These are phyloP conservation scores for Erinaceus europaeus DNA, from an alignment of 2,113 vertebrate genomes.

Conservation along the genomic window DNA sequence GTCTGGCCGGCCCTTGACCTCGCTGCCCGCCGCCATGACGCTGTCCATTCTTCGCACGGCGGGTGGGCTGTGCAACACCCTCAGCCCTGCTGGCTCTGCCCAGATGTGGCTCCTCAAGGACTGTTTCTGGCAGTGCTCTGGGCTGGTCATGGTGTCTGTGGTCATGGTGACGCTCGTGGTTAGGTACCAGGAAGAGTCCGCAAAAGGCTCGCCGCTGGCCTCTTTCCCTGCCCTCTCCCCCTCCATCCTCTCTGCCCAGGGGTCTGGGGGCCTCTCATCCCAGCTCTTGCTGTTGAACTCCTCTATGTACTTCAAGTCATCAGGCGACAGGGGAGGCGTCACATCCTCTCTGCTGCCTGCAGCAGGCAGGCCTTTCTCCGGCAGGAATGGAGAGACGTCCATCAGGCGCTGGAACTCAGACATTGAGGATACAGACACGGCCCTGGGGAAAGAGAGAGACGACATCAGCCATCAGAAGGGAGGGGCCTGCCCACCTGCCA, in stretches of 20 bases:
- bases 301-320: slow-evolving; percentile 98
- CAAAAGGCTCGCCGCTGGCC: slow-evolving; percentile 82
- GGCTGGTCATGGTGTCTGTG: slow-evolving; percentile 93
- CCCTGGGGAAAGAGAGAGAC: slow-evolving; percentile 80
- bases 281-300: slow-evolving; percentile 95
- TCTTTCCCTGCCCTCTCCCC: slow-evolving; percentile 74
- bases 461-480: background rate
- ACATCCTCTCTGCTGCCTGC: slow-evolving; percentile 87
- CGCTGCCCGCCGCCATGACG: slow-evolving; percentile 56
- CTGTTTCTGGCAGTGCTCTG: slow-evolving; percentile 92
- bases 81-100: slow-evolving; percentile 85
- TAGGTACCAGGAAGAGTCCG: slow-evolving; percentile 92
- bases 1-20: slow-evolving; percentile 80
- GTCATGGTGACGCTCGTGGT: slow-evolving; percentile 96
- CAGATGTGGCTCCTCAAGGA: slow-evolving; percentile 78
- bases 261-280: slow-evolving; percentile 85
- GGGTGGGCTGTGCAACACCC: slow-evolving; percentile 87
- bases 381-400: slow-evolving; percentile 97
- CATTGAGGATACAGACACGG: slow-evolving; percentile 98
- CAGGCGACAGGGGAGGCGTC: slow-evolving; percentile 95
- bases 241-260: slow-evolving; percentile 87
- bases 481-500: accelerated
- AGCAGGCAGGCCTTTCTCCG: slow-evolving; percentile 88
- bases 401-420: slow-evolving; percentile 97
- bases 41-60: slow-evolving; percentile 80